Conservation (phyloP, 2,888 invertebrate genomes). For the Nephrocerus scutellatus region DNA sequence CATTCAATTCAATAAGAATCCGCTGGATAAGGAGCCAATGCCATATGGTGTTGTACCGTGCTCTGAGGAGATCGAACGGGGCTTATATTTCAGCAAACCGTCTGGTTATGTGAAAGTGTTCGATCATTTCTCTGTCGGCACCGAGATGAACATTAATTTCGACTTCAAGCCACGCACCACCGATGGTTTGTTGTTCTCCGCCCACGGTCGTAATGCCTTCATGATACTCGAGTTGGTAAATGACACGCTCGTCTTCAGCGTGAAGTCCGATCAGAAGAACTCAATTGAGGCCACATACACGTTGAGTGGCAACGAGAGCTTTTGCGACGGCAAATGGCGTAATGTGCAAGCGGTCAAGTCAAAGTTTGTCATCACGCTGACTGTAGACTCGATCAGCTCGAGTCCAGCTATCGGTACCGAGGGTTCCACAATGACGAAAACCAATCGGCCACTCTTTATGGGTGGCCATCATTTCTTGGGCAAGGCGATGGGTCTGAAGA, state of each 20-base stretch:
- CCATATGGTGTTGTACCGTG: slow-evolving; percentile 68
- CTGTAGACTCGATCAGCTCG: slow-evolving; percentile 74
- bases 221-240: slow-evolving; percentile 81
- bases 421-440: slow-evolving; percentile 63
- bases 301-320: slow-evolving; percentile 57
- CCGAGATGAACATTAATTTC: slow-evolving; percentile 70
- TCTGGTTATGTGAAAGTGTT: slow-evolving; percentile 64
- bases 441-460: slow-evolving; percentile 78
- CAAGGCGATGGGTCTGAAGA: slow-evolving; percentile 58
- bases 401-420: slow-evolving; percentile 64
- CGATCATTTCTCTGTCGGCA: slow-evolving; percentile 72
- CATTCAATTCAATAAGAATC: slow-evolving; percentile 62
- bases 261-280: slow-evolving; percentile 70
- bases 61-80: slow-evolving; percentile 68
- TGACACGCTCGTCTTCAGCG: slow-evolving; percentile 75
- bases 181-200: slow-evolving; percentile 78
- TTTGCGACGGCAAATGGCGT: slow-evolving; percentile 97
- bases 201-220: slow-evolving; percentile 74
- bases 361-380: slow-evolving; percentile 81
- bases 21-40: slow-evolving; percentile 55
- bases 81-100: slow-evolving; percentile 75
- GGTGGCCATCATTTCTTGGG: slow-evolving; percentile 71
- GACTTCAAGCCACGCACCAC: slow-evolving; percentile 80
- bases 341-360: slow-evolving; percentile 74
- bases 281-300: slow-evolving; percentile 63